A percentile compares a stretch with the other conserved stretches of the same genome.
Evolutionary conservation across 2,888 invertebrate species (phyloP).

Genomic region (Eurytoma adleriae): DNA sequence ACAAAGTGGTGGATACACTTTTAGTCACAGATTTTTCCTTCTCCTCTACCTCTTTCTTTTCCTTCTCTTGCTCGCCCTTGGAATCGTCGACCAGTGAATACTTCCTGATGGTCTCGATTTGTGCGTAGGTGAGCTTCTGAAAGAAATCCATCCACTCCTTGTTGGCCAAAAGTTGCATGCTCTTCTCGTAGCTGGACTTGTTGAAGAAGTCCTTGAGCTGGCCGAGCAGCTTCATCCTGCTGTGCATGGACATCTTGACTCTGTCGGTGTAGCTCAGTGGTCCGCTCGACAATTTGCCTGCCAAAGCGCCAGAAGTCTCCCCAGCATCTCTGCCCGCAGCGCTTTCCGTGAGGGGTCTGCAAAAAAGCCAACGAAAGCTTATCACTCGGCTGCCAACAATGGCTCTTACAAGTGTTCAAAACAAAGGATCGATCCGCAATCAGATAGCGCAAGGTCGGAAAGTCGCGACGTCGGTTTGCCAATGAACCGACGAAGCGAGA

Average conservation of each 20-base stretch:
- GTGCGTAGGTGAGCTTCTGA: constrained; percentile 75
- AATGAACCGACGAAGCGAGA: not conserved
- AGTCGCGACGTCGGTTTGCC: not conserved
- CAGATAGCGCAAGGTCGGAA: not conserved
- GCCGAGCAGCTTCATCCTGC: constrained; percentile 77
- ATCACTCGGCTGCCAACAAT: constrained; percentile 1
- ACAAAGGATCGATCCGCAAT: not conserved
- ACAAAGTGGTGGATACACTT: constrained; percentile 43
- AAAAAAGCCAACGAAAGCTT: constrained; percentile 50
- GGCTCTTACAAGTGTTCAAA: constrained; percentile 8
- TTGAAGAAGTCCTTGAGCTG: constrained; percentile 76
- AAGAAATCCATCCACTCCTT: constrained; percentile 78
- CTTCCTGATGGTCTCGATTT: constrained; percentile 67
- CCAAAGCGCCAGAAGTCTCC: constrained; percentile 58
- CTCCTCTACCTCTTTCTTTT: constrained; percentile 35
- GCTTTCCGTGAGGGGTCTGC: constrained; percentile 64
- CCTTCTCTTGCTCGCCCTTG: constrained; percentile 53
- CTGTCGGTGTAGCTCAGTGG: constrained; percentile 61
- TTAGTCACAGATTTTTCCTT: constrained; percentile 46
- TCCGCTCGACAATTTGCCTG: constrained; percentile 61
- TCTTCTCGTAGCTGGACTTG: constrained; percentile 75
- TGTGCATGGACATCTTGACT: constrained; percentile 72
- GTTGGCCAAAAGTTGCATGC: constrained; percentile 75
- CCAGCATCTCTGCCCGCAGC: constrained; percentile 61
- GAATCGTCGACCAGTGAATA: constrained; percentile 58